Evolutionary conservation across 1,140 invertebrate genomes (phyloP).

Genomic region (Neodiprion fabricii): DNA sequence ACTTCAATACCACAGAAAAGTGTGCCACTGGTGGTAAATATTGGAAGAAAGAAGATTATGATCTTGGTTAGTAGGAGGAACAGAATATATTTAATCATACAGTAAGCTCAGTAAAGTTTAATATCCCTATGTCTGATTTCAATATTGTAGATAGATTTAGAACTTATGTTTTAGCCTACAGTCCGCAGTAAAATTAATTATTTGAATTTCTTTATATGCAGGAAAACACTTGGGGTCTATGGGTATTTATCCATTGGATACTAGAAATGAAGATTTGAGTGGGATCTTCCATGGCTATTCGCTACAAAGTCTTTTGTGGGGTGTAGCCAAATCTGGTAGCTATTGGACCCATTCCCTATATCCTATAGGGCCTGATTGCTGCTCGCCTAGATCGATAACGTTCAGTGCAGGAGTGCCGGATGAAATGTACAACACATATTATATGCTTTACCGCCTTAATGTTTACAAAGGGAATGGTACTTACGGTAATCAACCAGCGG

Average conservation of each 20-base stretch:
- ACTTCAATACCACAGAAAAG: constrained; percentile 53
- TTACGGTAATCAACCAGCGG: constrained; percentile 50
- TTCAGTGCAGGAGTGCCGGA: constrained; percentile 57
- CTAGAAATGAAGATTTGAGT: constrained; percentile 54
- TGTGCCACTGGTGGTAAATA: constrained; percentile 59
- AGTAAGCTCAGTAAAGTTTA: too few relatives aligned
- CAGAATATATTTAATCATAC: constrained; percentile 5
- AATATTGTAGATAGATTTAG: neutral
- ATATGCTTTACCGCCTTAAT: constrained; percentile 58
- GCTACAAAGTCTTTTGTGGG: constrained; percentile 59
- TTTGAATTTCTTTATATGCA: constrained; percentile 31
- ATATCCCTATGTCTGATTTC: neutral
- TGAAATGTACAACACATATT: constrained; percentile 60
- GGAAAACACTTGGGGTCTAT: constrained; percentile 59
- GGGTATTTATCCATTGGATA: constrained; percentile 59
- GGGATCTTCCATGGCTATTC: constrained; percentile 63
- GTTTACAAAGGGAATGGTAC: constrained; percentile 43
- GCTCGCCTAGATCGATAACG: constrained; percentile 55
- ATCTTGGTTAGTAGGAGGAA: constrained; percentile 54
- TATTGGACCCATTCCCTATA: constrained; percentile 61
- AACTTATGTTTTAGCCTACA: constrained; percentile 2
- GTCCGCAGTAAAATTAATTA: too few relatives aligned
- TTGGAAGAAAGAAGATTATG: constrained; percentile 67
- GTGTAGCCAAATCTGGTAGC: constrained; percentile 49
- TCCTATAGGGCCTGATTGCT: constrained; percentile 52